Evolutionary conservation across 2,888 invertebrate species (phyloP).

Genomic region (Gnatocerus cornutus): DNA sequence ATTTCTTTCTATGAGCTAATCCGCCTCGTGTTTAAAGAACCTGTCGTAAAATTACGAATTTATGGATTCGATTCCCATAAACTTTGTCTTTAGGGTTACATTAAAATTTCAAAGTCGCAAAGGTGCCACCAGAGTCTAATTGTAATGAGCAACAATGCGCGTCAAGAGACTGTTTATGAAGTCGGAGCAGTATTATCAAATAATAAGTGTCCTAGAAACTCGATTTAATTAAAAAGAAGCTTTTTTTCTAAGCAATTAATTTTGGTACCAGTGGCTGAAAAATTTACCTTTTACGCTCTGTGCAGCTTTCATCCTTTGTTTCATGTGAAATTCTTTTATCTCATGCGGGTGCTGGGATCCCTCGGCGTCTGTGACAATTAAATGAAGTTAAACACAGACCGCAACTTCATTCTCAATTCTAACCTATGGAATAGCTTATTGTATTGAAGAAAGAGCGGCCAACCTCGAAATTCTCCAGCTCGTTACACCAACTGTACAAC

Average conservation of each 20-base stretch:
- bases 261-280: constrained; percentile 37
- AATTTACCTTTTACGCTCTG: constrained; percentile 29
- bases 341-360: constrained; percentile 34
- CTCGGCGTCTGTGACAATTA: constrained; percentile 28
- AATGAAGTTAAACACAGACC: constrained; percentile 37
- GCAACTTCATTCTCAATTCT: constrained; percentile 22
- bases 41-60: constrained; percentile 24
- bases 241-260: constrained; percentile 39
- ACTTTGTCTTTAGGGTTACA: constrained; percentile 21
- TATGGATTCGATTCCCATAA: constrained; percentile 31
- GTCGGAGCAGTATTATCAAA: constrained; percentile 17
- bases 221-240: constrained; percentile 42
- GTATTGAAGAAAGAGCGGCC: neutral
- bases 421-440: constrained; percentile 15
- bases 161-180: constrained; percentile 14
- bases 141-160: constrained; percentile 15
- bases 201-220: constrained; percentile 21
- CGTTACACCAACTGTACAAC: too few species aligned
- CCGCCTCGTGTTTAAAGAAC: constrained; percentile 14
- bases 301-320: constrained; percentile 30
- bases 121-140: constrained; percentile 15
- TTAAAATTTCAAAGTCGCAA: constrained; percentile 27
- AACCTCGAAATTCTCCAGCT: too few species aligned
- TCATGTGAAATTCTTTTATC: constrained; percentile 40
- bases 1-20: constrained; percentile 30